Evolutionary conservation across 2,888 invertebrate species (phyloP), one percentile per base, ranked within the genome.

Genomic region (Phasia obesa): DNA sequence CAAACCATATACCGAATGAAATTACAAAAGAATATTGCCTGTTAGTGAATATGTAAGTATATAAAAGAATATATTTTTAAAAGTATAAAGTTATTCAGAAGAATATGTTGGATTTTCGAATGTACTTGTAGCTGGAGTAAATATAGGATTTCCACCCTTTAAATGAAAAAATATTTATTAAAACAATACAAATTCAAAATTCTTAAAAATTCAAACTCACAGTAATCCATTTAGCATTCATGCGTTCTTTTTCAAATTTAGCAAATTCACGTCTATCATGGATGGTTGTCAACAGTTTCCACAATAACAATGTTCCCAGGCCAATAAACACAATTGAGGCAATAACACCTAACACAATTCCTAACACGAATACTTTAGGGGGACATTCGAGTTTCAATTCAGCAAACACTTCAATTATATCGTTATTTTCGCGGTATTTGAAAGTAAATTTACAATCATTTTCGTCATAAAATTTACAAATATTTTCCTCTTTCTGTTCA

Each of bases 201-300:
- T 35, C 9, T 35, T 35, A 11, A 19, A 25, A 19, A 35, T 49
- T 55, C 19, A 2, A 75, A 91, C 93, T 94, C 93, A 99, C 99
- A 92, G 98, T 97, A 91, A 99, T 98, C 99, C 99, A 99, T 91
- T 97, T 97, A 86, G 99, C 98, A 94, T 97, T 97, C 94, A 97
- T 96, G 86, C 98, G 94, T 91, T 99, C 99, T 91, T 99, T 98
- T 92, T 99, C 98, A 92, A 99, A 99, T 89, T 96, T 96, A 47
- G 99, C 99, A 91, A 97, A 99, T 92, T 99, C 99, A 85, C 99
- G 93, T 75, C 98, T 93, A 92, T 99, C 99, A 90, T 99, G 98
- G 86, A 99, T 97, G 44, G 98, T 97, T 38, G 99, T 99, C 69
- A 98, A 93, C 87, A 99, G 93, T 92, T 99, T 99, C 99, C 99